Evolutionary conservation across 2,113 vertebrate genomes (phyloP), one percentile per base, ranked within the genome.

Genomic region (Candoia aspera): DNA sequence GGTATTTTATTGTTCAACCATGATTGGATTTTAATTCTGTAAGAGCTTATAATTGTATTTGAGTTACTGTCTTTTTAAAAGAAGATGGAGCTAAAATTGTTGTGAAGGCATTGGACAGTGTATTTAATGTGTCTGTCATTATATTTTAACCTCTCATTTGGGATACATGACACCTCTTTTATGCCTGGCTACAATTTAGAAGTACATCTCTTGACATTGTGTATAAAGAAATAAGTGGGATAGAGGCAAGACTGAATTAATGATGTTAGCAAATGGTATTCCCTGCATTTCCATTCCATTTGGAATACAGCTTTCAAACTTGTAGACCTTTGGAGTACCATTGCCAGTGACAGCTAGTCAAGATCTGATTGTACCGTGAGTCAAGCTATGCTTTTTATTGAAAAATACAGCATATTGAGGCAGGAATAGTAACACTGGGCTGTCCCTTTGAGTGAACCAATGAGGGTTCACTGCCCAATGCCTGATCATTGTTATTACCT

Each of bases 201-300:
- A 94, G 94, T 94, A 96, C 95, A 94, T 96, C 83, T 97, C 96
- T 89, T 96, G 95, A 96, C 95, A 94, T 94, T 3, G 0, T 91
- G 89, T 92, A 96, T 97, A 97, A 96, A 97, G 96, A 95, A 95
- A 85, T 95, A 95, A 94, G 84, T 62, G 92, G 91, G 91, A 93
- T 90, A 62, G 90, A 89, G 87, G 92, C 93, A 96, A 96, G 96
- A 98, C 94, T 93, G 94, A 97, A 96, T 97, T 96, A 97, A 98
- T 98, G 97, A 97, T 97, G 97, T 98, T 98, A 98, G 97, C 96
- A 97, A 97, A 97, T 98, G 97, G 97, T 97, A 98, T 97, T 98
- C 93, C 53, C 94, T 92, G 92, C 95, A 96, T 97, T 97, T 96
- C 95, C 95, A 96, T 98, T 97, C 91, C 94, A 93, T 89, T 95